Base-by-base conservation (phyloP, 2,113 vertebrate species). In the Ammodytes dubius region DNA sequence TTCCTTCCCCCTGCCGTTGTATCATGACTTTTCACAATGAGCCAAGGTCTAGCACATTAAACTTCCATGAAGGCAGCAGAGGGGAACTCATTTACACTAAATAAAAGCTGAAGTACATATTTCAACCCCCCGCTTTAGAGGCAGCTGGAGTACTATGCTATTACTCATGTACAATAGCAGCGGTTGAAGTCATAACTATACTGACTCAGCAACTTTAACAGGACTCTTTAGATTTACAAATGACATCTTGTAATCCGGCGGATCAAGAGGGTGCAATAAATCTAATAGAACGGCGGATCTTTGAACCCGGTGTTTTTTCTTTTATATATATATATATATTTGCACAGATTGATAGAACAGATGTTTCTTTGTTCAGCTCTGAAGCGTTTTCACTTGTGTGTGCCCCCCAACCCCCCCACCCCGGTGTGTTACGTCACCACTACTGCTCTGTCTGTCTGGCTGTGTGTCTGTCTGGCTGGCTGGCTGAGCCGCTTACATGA, bases 401-500 rank as follows among this genome's bases (percentile, higher is more conserved):
- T 4, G 1, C 27, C 27, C 27, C 27, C 27, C 27, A 1, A 1
- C 27, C 27, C 27, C 27, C 27, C 27, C 27, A 27, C 27, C 27
- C 27, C 27, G 27, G 2, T 67, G 2, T 64, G 3, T 43, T 39
- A 69, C 63, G 52, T 83, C 83, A 63, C 35, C 70, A 8, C 17
- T 1, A 1, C 42, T 56, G 1, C 64, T 43, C 56, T 43, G 74
- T 85, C 67, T 5, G 69, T 53, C 70, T 27, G 27, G 1, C 27
- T 27, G 27, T 27, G 27, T 27, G 27, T 27, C 27, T 27, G 27
- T 39, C 56, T 43, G 74, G 83, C 67, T 5, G 69, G 49, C 70
- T 76, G 76, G 27, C 56, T 54, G 45, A 74, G 79, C 74, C 14
- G 74, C 69, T 86, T 76, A 77, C 27, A 19, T 90, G 53, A 86